Percentiles rank a stretch among this genome's conserved stretches.
Conservation (phyloP, 2,797 vertebrate species). For the Muraenolepis orangiensis region DNA sequence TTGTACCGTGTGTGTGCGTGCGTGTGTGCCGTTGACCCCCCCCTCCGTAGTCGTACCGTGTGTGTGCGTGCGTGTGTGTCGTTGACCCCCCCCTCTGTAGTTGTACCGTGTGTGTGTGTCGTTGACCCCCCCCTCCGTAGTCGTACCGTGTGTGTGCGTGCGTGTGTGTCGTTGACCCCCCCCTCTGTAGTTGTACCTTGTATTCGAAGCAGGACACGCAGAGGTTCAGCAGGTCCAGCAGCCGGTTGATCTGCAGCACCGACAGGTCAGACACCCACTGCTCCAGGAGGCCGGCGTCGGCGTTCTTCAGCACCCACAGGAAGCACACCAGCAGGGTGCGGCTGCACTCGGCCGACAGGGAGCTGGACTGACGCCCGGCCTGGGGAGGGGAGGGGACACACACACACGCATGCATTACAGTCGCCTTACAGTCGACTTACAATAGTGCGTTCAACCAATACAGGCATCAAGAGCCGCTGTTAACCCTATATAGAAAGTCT, state of each 20-base stretch:
- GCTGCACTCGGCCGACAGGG: slow-evolving; percentile 84
- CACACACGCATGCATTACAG: no score
- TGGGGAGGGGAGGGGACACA: slow-evolving; percentile 42
- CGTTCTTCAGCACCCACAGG: slow-evolving; percentile 92
- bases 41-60: no score
- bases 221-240: slow-evolving; percentile 85
- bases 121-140: no score
- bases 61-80: no score
- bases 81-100: no score
- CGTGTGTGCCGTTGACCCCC: no score
- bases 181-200: no score
- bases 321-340: slow-evolving; percentile 84
- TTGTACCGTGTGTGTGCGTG: no score
- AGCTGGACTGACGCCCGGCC: slow-evolving; percentile 75
- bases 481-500: no score
- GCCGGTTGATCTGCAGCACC: slow-evolving; percentile 82
- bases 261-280: slow-evolving; percentile 85
- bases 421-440: no score
- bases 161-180: background rate
- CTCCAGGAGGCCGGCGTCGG: slow-evolving; percentile 79
- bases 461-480: no score
- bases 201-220: slow-evolving; percentile 87
- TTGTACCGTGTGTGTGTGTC: background rate
- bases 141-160: background rate
- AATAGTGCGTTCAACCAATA: no score